phyloP scores from a whole-genome alignment of 2,888 invertebrate genomes.

The Thysanoteuthis rhombus region DNA sequence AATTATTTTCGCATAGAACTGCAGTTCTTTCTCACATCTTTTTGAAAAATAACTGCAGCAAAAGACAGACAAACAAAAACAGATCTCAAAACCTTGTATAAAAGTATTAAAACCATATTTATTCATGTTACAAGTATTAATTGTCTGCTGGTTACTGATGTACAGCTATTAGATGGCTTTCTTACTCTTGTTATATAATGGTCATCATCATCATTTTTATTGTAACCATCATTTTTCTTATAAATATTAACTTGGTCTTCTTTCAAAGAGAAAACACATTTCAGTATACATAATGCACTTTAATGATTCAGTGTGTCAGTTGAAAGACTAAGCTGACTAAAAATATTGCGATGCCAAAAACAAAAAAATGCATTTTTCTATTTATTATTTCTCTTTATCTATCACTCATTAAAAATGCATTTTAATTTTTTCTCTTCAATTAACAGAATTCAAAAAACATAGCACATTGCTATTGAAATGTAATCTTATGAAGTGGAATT shows the following conservation, averaged over 20 bases:
- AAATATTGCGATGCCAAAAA: not conserved
- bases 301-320: not conserved
- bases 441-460: not conserved
- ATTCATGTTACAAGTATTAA: not conserved
- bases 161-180: not conserved
- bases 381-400: not conserved
- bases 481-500: not conserved
- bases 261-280: not conserved
- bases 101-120: not conserved
- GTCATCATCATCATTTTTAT: not conserved
- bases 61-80: not conserved
- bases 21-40: not conserved
- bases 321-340: not conserved
- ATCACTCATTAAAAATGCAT: not conserved
- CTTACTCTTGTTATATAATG: not conserved
- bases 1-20: not conserved
- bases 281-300: not conserved
- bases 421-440: not conserved
- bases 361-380: not conserved
- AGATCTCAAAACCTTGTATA: not conserved
- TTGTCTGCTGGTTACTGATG: not conserved
- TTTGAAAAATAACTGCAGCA: not conserved
- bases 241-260: not conserved
- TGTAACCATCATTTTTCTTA: not conserved
- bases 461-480: not conserved